Percentiles rank a stretch among this genome's conserved stretches.
Evolutionary conservation across 2,797 vertebrate species (phyloP).

Genomic region (Tokudaia tokunoshimensis): DNA sequence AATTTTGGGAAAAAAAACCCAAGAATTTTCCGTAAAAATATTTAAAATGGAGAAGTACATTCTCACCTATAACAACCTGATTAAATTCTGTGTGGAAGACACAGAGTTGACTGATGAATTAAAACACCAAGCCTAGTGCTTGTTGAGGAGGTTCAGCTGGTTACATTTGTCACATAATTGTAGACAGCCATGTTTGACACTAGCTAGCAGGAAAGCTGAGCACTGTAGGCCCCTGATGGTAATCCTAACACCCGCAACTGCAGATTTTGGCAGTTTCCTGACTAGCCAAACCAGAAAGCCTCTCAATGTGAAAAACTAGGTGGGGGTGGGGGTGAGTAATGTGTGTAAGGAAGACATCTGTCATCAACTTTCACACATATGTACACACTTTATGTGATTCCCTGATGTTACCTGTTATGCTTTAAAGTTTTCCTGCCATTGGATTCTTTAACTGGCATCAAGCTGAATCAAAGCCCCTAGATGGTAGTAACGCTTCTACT

Average conservation of each 20-base stretch:
- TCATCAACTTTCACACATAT: neutral
- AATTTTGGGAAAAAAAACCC: neutral
- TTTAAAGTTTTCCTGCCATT: neutral
- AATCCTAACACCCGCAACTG: neutral
- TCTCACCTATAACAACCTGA: neutral
- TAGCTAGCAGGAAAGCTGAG: neutral
- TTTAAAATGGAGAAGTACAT: neutral
- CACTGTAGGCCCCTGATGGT: neutral
- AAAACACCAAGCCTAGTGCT: neutral
- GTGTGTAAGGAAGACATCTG: neutral
- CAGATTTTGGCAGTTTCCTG: neutral
- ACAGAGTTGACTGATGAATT: neutral
- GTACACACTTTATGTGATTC: no score
- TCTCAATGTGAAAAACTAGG: no score
- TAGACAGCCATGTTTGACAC: neutral
- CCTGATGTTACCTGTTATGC: neutral
- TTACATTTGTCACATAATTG: neutral
- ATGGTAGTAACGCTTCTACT: neutral
- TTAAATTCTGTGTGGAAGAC: neutral
- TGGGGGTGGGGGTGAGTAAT: neutral
- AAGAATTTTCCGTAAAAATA: neutral
- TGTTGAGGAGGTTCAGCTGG: neutral
- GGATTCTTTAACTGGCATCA: neutral
- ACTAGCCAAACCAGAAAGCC: neutral
- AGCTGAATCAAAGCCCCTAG: neutral